Base-by-base conservation (phyloP, 2,797 vertebrate species). In the Bradypus variegatus region DNA sequence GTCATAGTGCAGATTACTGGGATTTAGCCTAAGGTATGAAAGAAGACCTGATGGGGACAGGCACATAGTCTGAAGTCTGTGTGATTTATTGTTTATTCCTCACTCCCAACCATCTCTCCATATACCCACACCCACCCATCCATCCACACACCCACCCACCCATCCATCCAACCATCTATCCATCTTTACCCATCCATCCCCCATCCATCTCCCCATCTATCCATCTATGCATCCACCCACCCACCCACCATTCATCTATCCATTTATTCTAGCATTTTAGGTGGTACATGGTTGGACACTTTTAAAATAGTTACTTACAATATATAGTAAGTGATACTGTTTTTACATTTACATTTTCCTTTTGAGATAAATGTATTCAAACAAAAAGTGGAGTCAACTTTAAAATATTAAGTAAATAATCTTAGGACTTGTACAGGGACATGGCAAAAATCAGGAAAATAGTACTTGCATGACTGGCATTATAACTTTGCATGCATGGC, bases 341-440 rank as follows among this genome's bases (percentile, higher is more conserved):
- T 53, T 93, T 92, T 77, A 55, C 25, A 9, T 23, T 50, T 60
- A 64, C 31, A 77, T 21, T 80, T 84, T 80, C 60, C 53, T 91
- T 78, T 94, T 58, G 41, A 82, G 84, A 83, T 55, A 76, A 90
- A 70, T 82, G 23, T 50, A 60, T 85, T 89, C 76, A 76, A 88
- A 64, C 27, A 80, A 50, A 70, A 86, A n/a, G 45, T 58, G 8
- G 33, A 48, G 31, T 60, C 38, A 41, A 31, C 64, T 58, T 58
- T 60, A 72, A 70, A 89, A 60, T 50, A 62, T 31, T 45, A 73
- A 58, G 10, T n/a, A 80, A 88, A n/a, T 58, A 29, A 85, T 27
- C 45, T 33, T 21, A 25, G 36, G n/a, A 16, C 33, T 25, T n/a
- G 29, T 65, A 76, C 2, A 25, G 45, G 36, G 33, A 6, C 6